A percentile compares a stretch with the other conserved stretches of the same genome.
Conservation (phyloP, 2,797 vertebrate genomes). For the Spea hammondii region DNA sequence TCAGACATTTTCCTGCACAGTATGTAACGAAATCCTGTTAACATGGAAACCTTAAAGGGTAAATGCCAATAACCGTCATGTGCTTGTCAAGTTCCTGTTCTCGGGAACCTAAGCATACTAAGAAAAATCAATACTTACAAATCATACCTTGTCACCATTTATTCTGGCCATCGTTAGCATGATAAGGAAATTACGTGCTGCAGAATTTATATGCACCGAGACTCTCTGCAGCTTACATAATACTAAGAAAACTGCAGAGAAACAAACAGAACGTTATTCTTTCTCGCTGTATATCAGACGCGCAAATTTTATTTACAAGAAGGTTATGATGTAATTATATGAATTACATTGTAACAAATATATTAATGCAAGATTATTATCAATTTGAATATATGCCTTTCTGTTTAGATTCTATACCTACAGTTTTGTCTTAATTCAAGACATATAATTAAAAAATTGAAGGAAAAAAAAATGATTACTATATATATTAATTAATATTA, state of each 20-base stretch:
- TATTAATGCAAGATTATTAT: constrained; percentile 15
- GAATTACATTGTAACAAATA: constrained; percentile 12
- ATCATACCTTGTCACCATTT: background rate
- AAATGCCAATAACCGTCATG: background rate
- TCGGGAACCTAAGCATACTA: background rate
- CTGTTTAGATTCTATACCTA: constrained; percentile 14
- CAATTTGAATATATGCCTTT: background rate
- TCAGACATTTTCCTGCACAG: no score
- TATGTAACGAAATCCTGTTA: background rate
- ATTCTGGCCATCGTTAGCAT: background rate
- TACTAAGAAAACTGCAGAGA: background rate
- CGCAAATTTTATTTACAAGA: constrained; percentile 21
- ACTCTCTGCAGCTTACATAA: background rate
- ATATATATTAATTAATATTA: background rate
- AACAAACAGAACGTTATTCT: background rate
- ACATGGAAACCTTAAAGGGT: background rate
- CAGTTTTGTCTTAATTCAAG: background rate
- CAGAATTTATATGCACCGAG: background rate
- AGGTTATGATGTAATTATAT: constrained; percentile 12
- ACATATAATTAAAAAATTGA: background rate
- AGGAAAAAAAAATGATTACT: background rate
- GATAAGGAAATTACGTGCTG: background rate
- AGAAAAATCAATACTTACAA: constrained; percentile 6
- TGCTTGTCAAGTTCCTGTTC: background rate
- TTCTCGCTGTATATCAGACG: background rate